Evolutionary conservation across 2,113 vertebrate species (phyloP), one percentile per base, ranked within the genome.

Genomic region (Kryptolebias marmoratus): DNA sequence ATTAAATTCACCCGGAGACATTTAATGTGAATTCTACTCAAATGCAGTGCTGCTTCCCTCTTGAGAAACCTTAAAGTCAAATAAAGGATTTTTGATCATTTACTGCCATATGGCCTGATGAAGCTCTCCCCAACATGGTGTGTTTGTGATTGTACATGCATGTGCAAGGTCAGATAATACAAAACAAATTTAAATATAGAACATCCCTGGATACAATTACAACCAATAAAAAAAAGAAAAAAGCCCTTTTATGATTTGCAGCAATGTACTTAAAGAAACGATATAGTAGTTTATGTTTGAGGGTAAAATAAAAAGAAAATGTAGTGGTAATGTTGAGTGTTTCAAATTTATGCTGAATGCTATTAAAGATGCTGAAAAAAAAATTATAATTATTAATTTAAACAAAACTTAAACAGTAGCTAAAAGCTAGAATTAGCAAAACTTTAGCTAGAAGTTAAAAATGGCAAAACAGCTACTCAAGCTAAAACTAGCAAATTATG

Each of bases 61-160:
- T 55, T 57, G 83, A 88, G 86, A 80, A 89, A 88, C 85, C 80
- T 84, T 83, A 89, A 91, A 90, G 90, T 91, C 90, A 90, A 90
- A 88, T 84, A 80, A 71, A 82, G 81, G 76, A 88, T 87, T 80
- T 86, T 82, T 83, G 86, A 90, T 88, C 74, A 84, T 82, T 86
- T 83, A 75, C 47, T 59, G 78, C 81, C 88, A 88, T 87, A 84
- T 86, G 88, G 83, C 60, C 72, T 15, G 1, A 55, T 8, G 15
- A 82, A 30, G 52, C 66, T 36, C 53, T 68, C 30, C 60, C 72
- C 49, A 78, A 73, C 69, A 66, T 28, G 70, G 30, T 53, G 45
- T 18, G 65, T 68, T 56, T 54, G 11, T 39, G 2, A 8, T 32
- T 36, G 14, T 0, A 7, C 27, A 8, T 32, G 0, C 14, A 14